Base-by-base conservation (phyloP, 2,797 vertebrate species). In the Sebastes diaconus region DNA sequence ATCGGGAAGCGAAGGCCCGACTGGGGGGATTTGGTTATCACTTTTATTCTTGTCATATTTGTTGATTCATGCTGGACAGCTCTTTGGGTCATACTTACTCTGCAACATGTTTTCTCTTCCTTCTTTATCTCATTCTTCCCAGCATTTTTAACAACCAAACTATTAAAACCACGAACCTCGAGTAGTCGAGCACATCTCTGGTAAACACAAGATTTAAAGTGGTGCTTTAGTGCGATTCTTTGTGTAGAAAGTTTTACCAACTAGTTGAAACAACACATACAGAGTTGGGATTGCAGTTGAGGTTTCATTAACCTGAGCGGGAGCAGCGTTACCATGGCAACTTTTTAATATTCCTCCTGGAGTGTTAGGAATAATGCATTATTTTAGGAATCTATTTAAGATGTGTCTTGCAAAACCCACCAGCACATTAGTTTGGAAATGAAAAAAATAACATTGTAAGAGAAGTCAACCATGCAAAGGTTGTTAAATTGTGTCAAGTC, bases 261-360 rank as follows among this genome's bases (percentile, higher is more conserved):
- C 46, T 50, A 50, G 0, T 46, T 16, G 42, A 46, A 46, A 46
- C 16, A 0, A 46, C 14, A 39, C 24, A 18, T 3, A 55, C 54
- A 61, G 32, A 30, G 27, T 60, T 79, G 67, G 18, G 65, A 63
- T 52, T 52, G 30, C 22, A 59, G 5, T 69, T 6, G n/a, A 42
- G 52, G 42, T 75, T 76, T 80, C 22, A 55, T 82, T 72, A 73
- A 73, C n/a, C 42, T 24, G 69, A 78, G 46, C 4, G 2, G 39
- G 36, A 58, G 54, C 32, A 13, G 32, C 7, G 46, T 87, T 65
- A 27, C 86, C 69, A 27, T 71, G 52, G 72, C 63, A 77, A 69
- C 71, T 10, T 18, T 69, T 30, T 67, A 32, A 13, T 46, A 59
- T 72, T 73, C 32, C 46, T 68, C 61, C 65, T 13, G 24, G 24